Evolutionary conservation across 2,113 vertebrate species (phyloP).

Genomic region (Strix uralensis): DNA sequence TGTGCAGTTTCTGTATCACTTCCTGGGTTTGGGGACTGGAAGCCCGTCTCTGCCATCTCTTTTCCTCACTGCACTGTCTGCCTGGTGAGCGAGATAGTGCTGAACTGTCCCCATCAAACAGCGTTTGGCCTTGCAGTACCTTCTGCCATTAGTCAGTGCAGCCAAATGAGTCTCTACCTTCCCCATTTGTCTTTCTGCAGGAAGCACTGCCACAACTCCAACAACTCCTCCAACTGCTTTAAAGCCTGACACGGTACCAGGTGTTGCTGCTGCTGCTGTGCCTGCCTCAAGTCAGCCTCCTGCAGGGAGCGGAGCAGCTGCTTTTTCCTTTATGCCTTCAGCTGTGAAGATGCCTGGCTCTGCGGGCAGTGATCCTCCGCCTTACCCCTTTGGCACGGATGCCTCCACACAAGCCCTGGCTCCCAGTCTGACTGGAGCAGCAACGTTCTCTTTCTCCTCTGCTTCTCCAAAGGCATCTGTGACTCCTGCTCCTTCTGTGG

Average conservation of each 20-base stretch:
- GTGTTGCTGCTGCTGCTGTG: not conserved
- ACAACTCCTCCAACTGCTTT: slow-evolving; percentile 45
- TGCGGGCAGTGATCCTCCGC: not conserved
- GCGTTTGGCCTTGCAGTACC: not conserved
- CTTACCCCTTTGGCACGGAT: not conserved
- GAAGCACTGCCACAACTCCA: slow-evolving; percentile 58
- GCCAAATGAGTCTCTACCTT: not conserved
- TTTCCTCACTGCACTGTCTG: not conserved
- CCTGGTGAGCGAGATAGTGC: not conserved
- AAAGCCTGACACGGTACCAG: slow-evolving; percentile 10
- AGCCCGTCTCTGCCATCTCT: not conserved
- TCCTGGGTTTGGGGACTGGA: not conserved
- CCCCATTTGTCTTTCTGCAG: slow-evolving; percentile 24
- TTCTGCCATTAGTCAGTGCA: not conserved
- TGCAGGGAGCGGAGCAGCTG: not conserved
- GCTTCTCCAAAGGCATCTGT: slow-evolving; percentile 56
- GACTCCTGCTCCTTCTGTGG: not conserved
- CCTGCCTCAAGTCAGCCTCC: slow-evolving; percentile 41
- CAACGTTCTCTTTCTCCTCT: slow-evolving; percentile 71
- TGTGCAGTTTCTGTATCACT: not conserved
- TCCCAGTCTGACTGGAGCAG: slow-evolving; percentile 17
- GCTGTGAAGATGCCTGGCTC: slow-evolving; percentile 44
- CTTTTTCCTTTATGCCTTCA: slow-evolving; percentile 56
- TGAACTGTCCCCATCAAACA: not conserved
- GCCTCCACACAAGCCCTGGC: slow-evolving; percentile 14